A percentile compares a stretch with the other conserved stretches of the same genome.
phyloP scores from a whole-genome alignment of 2,113 vertebrate genomes.

The Equus przewalskii region DNA sequence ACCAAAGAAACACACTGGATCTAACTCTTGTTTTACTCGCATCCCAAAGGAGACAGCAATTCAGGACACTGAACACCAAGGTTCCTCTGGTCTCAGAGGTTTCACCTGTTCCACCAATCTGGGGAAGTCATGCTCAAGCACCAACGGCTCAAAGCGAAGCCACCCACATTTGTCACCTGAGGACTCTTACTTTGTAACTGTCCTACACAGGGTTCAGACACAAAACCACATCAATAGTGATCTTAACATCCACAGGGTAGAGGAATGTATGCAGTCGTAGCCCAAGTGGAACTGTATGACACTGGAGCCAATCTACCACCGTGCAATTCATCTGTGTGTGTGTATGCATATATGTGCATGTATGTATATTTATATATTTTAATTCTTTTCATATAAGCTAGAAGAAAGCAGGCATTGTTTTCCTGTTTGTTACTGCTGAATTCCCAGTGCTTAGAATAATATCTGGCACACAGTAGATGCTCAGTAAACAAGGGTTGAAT shows the following conservation, averaged over 20 bases:
- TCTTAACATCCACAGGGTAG: background rate
- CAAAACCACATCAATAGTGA: background rate
- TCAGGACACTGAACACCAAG: background rate
- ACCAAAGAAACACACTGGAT: background rate
- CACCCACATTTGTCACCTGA: background rate
- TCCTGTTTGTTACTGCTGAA: background rate
- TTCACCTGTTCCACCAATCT: background rate
- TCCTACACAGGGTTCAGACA: background rate
- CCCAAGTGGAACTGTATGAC: background rate
- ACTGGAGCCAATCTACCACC: background rate
- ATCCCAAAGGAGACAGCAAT: background rate
- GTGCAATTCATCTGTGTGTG: background rate
- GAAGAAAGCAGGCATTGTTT: background rate
- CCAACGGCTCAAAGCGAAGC: background rate
- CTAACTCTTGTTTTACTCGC: background rate
- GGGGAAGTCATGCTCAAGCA: background rate
- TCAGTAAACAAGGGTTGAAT: background rate
- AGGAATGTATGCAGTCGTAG: background rate
- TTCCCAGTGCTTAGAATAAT: background rate
- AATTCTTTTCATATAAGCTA: constrained; percentile 13
- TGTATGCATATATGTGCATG: background rate
- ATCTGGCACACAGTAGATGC: background rate
- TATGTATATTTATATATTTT: background rate
- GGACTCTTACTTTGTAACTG: background rate
- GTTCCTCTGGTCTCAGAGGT: background rate